Percentiles rank a stretch among this genome's conserved stretches.
These are phyloP conservation scores for Lepus timidus DNA, from an alignment of 2,113 vertebrate genomes.

Conservation along the genomic window DNA sequence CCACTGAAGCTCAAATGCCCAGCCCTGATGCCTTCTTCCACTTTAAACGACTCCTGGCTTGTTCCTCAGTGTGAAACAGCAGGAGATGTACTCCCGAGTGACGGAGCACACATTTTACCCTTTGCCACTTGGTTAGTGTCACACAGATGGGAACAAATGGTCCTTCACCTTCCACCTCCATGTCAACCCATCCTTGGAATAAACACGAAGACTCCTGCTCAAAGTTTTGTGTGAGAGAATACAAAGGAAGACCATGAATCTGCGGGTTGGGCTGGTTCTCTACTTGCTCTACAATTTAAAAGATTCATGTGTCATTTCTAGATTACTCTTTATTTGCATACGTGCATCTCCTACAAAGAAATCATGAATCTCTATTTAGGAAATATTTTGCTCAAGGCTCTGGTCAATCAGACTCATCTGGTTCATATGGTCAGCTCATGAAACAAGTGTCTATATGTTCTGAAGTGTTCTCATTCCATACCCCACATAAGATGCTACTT, in stretches of 20 bases:
- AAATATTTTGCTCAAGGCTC: not conserved
- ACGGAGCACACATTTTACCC: not conserved
- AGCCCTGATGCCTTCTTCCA: not conserved
- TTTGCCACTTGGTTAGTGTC: not conserved
- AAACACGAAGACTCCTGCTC: not conserved
- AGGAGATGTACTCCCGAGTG: constrained; percentile 15
- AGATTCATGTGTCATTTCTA: not conserved
- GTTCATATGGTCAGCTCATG: not conserved
- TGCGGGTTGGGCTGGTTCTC: not conserved
- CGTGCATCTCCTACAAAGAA: constrained; percentile 23
- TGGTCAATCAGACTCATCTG: not conserved
- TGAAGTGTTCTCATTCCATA: not conserved
- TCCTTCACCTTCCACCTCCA: not conserved
- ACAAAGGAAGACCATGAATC: not conserved
- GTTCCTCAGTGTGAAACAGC: constrained; percentile 30
- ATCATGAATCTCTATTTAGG: not conserved
- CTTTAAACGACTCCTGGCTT: not conserved
- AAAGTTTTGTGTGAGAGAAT: not conserved
- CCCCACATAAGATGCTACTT: not conserved
- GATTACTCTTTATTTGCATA: not conserved
- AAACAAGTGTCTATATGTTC: not conserved
- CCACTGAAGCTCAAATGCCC: constrained; percentile 5
- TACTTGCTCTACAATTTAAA: constrained; percentile 35
- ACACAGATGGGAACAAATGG: not conserved
- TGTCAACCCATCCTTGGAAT: not conserved